Evolutionary conservation across 1,140 invertebrate species (phyloP), one percentile per base, ranked within the genome.

Genomic region (Eupeodes corollae): DNA sequence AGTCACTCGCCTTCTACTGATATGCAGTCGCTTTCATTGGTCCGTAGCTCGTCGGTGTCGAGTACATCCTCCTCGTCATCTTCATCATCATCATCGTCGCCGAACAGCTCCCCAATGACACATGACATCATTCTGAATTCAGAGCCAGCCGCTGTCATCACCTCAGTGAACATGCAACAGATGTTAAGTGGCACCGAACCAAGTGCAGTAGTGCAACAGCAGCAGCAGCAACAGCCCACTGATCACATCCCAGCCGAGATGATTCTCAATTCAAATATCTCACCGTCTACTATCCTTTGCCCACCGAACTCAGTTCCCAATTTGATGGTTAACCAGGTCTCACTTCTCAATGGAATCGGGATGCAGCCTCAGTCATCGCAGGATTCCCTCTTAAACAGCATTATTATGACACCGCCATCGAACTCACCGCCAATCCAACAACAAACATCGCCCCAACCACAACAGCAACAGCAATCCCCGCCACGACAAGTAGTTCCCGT

Each of bases 371-470:
- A 66, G 18, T 61, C 63, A 1, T 67, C 63, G 6, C 59, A 67
- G 54, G 59, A 67, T 44, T 11, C 31, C 13, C 18, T 41, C 0
- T 16, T 67, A 15, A 67, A 66, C 46, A 67, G 61, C 53, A 65
- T 70, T 16, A 69, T 68, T 51, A 69, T 69, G 55, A 63, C 59
- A 49, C 58, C 60, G 11, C 54, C 58, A 59, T 55, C 0, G 57
- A 62, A 37, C 58, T 64, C 33, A 54, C 63, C 0, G 58, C 80
- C 38, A 71, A 79, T 2, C 73, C 77, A 0, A 78, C 80, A 14
- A 74, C 77, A 14, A 77, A 80, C 46, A 80, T 79, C 58, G 78
- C 74, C 35, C 78, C 80, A 69, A 74, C 80, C 46, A 63, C 80
- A 18, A 78, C 78, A 53, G 78, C 79, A 3, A 75, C 78, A 2